phyloP scores from a whole-genome alignment of 2,888 invertebrate genomes.

The Geophilus truncorum region DNA sequence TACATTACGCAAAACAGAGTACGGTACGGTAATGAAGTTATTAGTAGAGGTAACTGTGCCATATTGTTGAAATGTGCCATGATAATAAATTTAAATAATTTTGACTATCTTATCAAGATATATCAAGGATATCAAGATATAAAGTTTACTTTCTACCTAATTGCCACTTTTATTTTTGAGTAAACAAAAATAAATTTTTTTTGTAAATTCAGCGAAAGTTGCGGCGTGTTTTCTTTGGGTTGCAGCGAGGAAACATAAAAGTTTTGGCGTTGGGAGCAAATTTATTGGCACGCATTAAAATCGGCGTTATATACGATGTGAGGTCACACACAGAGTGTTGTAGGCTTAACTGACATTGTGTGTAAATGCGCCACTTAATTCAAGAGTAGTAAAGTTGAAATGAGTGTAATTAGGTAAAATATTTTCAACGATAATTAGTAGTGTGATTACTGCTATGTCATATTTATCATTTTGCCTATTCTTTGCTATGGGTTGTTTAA shows the following conservation, averaged over 20 bases:
- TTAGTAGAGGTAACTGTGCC: no score
- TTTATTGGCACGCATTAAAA: not conserved
- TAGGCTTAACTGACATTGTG: constrained; percentile 17
- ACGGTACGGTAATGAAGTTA: no score
- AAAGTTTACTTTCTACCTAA: no score
- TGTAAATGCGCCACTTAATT: constrained; percentile 15
- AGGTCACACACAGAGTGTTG: not conserved
- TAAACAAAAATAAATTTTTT: no score
- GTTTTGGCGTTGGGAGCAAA: not conserved
- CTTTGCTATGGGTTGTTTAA: not conserved
- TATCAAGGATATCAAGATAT: no score
- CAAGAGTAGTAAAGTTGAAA: constrained; percentile 8
- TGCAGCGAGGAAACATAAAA: not conserved
- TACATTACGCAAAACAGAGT: no score
- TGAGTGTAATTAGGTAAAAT: constrained; percentile 24
- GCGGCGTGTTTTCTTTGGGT: no score
- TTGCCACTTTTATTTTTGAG: no score
- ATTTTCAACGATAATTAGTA: constrained; percentile 18
- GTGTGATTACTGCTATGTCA: not conserved
- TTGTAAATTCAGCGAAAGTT: no score
- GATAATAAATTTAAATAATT: no score
- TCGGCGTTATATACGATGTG: constrained; percentile 6
- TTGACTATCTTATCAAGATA: no score
- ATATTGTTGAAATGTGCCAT: no score
- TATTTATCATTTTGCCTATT: constrained; percentile 25